These are phyloP conservation scores for Pemphigus obesinymphae DNA, from an alignment of 1,140 invertebrate genomes.

Conservation along the genomic window DNA sequence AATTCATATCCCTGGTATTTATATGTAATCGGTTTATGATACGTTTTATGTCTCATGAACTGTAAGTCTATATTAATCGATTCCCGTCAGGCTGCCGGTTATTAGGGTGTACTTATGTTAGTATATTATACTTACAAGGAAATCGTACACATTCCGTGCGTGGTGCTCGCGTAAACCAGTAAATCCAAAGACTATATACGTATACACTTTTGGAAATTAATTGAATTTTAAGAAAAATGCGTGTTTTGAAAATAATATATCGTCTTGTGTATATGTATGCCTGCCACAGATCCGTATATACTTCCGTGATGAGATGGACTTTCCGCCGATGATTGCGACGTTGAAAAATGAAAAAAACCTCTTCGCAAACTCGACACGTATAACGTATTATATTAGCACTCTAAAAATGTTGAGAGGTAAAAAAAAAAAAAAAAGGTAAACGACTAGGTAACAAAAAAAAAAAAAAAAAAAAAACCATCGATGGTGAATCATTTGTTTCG, in stretches of 20 bases:
- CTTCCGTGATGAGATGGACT: not conserved
- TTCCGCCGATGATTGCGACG: not conserved
- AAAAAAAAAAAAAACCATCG: not conserved
- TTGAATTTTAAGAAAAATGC: not conserved
- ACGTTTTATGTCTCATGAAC: conserved; percentile 7
- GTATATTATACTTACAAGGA: not conserved
- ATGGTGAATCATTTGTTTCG: not conserved
- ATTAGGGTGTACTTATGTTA: not conserved
- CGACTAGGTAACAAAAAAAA: not conserved
- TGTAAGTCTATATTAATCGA: conserved; percentile 6
- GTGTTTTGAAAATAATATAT: not conserved
- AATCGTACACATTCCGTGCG: not conserved
- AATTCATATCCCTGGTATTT: not conserved
- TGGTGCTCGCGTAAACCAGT: not conserved
- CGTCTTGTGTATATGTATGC: not conserved
- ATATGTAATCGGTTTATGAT: not conserved
- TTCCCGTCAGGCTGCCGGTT: not conserved
- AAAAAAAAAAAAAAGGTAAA: too few species aligned
- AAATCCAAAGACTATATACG: not conserved
- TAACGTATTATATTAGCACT: not conserved
- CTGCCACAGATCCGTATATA: not conserved
- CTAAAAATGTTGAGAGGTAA: not conserved
- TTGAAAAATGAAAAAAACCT: too few species aligned
- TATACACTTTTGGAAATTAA: not conserved
- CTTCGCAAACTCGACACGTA: not conserved